Conservation (phyloP, 2,113 vertebrate genomes). For the Burhinus bistriatus region DNA sequence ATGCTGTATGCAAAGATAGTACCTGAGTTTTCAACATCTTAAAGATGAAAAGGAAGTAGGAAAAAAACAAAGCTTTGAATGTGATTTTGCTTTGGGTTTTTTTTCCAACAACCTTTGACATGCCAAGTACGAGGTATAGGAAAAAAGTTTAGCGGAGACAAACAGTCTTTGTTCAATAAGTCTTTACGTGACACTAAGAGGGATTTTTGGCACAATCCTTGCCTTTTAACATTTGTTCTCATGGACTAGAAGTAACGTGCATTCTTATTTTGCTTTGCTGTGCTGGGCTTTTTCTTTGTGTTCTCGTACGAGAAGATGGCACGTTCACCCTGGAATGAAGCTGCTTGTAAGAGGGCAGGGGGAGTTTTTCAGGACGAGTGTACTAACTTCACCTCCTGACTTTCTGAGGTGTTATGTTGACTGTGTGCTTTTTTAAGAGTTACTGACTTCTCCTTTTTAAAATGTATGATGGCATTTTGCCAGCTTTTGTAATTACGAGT, state of each 20-base stretch:
- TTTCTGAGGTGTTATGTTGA: background rate
- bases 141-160: constrained; percentile 39
- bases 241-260: constrained; percentile 1
- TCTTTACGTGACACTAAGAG: constrained; percentile 34
- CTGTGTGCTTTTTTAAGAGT: background rate
- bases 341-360: background rate
- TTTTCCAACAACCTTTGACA: background rate
- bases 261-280: constrained; percentile 27
- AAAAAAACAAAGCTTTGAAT: background rate
- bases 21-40: constrained; percentile 55
- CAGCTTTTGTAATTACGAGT: background rate
- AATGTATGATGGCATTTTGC: background rate
- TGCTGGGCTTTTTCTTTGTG: constrained; percentile 12
- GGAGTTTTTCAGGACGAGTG: background rate
- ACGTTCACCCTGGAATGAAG: background rate
- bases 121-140: background rate
- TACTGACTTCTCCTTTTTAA: background rate
- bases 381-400: background rate
- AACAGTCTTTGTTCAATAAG: constrained; percentile 41
- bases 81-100: background rate
- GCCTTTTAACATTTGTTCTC: constrained; percentile 46
- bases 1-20: constrained; percentile 45
- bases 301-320: background rate
- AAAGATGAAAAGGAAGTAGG: constrained; percentile 39
- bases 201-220: constrained; percentile 31